Evolutionary conservation across 2,113 vertebrate genomes (phyloP), one percentile per base, ranked within the genome.

Genomic region (Catharus bicknelli): DNA sequence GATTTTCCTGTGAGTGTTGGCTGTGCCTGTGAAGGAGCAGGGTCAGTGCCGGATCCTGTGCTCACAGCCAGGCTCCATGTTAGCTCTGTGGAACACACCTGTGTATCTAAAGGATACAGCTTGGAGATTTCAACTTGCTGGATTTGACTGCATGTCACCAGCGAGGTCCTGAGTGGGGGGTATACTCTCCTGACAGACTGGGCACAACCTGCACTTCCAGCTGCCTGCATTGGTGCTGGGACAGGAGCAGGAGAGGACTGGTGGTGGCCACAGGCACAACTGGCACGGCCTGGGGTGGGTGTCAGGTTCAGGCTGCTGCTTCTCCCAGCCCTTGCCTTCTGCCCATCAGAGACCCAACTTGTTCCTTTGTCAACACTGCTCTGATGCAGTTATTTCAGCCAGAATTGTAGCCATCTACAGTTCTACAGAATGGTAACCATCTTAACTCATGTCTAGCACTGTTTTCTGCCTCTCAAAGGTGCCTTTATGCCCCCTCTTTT

Each of bases 61-160:
- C 58, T 76, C 10, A 0, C 7, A n/a, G 21, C n/a, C 69, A 47
- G 64, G 27, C 63, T 91, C 61, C 27, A 10, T 0, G 0, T 32
- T 57, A 47, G 42, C 67, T 82, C 50, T 59, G 16, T 43, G 34
- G 22, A 51, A 48, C 1, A 0, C 30, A 30, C 3, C 5, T 55
- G 34, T 47, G 53, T 75, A 30, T 74, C 58, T 81, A 34, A 86
- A 88, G 48, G 64, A 83, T 54, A 13, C 13, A 40, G 43, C 53
- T 69, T 70, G 13, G 61, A 50, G 70, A 17, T 81, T 81, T 85
- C 45, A 83, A 15, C 43, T 62, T 57, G 12, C 16, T 76, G 7
- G 16, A 7, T 80, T 75, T 74, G 85, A 32, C 83, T 11, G 8
- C 2, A 0, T 43, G 81, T 83, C 72, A 66, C 22, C 63, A 63